These are phyloP conservation scores for Hyalella azteca DNA, from an alignment of 2,888 invertebrate genomes.

Conservation along the genomic window DNA sequence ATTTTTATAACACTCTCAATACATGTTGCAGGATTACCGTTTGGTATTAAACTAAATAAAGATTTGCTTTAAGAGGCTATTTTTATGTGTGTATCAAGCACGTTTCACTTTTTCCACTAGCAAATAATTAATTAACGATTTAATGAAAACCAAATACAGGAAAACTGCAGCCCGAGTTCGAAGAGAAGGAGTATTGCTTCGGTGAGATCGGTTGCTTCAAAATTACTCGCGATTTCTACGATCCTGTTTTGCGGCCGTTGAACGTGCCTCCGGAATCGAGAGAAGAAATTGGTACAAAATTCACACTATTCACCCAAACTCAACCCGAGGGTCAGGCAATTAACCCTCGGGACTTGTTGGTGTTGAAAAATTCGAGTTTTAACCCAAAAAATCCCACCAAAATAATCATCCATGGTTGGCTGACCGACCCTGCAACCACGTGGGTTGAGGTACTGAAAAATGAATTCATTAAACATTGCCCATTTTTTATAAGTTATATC, in stretches of 20 bases:
- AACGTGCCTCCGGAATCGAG: conserved; percentile 83
- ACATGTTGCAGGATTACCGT: no score
- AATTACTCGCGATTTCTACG: conserved; percentile 83
- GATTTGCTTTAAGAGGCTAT: no score
- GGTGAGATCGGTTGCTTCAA: conserved; percentile 82
- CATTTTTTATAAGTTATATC: no score
- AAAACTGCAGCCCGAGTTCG: not conserved
- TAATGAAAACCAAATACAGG: no score
- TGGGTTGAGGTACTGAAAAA: conserved; percentile 74
- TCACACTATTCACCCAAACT: conserved; percentile 77
- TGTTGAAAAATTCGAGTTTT: conserved; percentile 64
- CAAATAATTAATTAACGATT: no score
- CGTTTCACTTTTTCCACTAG: no score
- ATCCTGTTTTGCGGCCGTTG: conserved; percentile 79
- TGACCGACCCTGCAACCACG: conserved; percentile 81
- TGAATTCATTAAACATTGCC: no score
- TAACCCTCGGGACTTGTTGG: not conserved
- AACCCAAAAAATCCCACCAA: conserved; percentile 76
- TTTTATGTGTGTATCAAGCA: no score
- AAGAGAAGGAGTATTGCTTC: conserved; percentile 68
- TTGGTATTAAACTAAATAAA: no score
- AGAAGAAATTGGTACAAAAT: conserved; percentile 80
- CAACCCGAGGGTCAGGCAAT: not conserved
- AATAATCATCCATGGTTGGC: conserved; percentile 87
- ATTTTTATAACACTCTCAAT: no score